phyloP scores from a whole-genome alignment of 2,113 vertebrate species.

The Murina feae region DNA sequence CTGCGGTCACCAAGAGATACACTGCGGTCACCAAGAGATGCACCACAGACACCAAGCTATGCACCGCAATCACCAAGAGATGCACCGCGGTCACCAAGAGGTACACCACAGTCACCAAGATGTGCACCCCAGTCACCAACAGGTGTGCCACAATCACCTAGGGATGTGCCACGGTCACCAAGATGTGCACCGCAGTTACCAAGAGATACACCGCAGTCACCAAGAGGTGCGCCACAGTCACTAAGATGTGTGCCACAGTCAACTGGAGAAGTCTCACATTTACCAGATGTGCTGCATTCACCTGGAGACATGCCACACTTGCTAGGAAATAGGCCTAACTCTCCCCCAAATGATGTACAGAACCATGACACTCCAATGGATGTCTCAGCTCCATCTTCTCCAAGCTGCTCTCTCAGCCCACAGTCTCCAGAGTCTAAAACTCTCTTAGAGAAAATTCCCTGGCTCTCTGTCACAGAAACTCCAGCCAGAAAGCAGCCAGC shows the following conservation, averaged over 20 bases:
- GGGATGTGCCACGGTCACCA: background rate
- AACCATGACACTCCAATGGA: slow-evolving; percentile 17
- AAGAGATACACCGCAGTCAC: background rate
- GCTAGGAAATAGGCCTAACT: background rate
- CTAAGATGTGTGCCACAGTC: too few species aligned
- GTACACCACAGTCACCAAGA: accelerated
- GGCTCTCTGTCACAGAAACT: slow-evolving; percentile 3
- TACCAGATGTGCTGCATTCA: background rate
- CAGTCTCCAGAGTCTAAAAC: background rate
- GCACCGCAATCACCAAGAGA: background rate
- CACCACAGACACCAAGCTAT: accelerated
- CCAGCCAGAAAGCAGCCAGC: background rate
- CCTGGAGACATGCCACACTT: background rate
- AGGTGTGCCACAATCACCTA: background rate
- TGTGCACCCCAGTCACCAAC: background rate
- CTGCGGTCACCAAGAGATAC: background rate
- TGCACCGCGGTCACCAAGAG: accelerated
- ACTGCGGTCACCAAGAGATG: background rate
- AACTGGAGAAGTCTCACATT: background rate
- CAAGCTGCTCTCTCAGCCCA: background rate
- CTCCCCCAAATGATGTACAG: background rate
- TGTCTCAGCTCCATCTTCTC: background rate
- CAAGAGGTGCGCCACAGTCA: background rate
- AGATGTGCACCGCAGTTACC: accelerated
- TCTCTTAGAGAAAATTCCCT: slow-evolving; percentile 18